Evolutionary conservation across 2,888 invertebrate species (phyloP), one percentile per base, ranked within the genome.

Genomic region (Rotaria macrura): DNA sequence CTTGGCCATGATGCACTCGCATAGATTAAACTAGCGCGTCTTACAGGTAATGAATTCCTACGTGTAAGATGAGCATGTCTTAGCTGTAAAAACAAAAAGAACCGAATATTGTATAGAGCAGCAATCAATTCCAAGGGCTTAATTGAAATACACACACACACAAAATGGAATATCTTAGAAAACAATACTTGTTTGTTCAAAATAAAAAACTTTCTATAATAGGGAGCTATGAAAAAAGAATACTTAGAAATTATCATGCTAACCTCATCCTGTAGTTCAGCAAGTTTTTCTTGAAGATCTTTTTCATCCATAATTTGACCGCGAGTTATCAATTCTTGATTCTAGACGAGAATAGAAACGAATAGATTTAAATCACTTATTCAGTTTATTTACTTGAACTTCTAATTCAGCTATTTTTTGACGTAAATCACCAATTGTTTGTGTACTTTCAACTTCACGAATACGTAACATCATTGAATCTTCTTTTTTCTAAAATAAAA

Each of bases 371-470:
- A 79, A 4, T 12, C 23, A 43, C 3, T 7, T 65, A 5, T n/a
- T 14, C 14, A 17, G 34, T 25, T 79, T 1, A 29, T 43, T 43
- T 79, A 79, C 74, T 43, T 40, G 84, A 83, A 86, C 79, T 92
- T 97, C 97, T 88, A 96, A 93, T 89, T 95, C 94, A 17, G 97
- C 96, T 87, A 98, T 95, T 92, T 95, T 95, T 89, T 96, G 96
- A 88, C 95, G 94, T 40, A 97, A 93, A 91, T 97, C 97, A 6
- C 96, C 97, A 87, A 97, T 94, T 87, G 94, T 93, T 91, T 97
- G 97, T 86, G 96, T 94, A 89, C 95, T 95, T 90, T 98, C 98
- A 87, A 97, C 95, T 89, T 97, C 96, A 88, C 95, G 93, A 87
- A 98, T 96, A 89, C 95, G 93, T 0, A 95, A 94, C 93, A 95